These are phyloP conservation scores for Tenthredo distinguenda DNA, from an alignment of 2,888 invertebrate genomes.

Conservation along the genomic window DNA sequence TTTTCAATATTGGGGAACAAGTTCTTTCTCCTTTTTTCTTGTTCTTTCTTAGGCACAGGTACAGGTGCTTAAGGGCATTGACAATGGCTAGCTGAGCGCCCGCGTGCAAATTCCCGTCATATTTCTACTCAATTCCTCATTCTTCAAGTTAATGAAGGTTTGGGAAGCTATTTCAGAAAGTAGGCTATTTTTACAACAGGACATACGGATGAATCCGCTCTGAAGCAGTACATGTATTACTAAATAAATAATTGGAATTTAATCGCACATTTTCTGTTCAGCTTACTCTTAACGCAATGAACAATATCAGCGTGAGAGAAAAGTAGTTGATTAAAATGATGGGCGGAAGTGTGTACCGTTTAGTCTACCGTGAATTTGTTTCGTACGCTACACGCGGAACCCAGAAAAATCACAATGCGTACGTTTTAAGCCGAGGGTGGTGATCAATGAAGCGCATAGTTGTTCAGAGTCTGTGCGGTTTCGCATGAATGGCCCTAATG, in stretches of 20 bases:
- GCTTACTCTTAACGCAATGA: not conserved
- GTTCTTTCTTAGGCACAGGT: no score
- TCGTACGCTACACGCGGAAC: not conserved
- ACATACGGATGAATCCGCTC: not conserved
- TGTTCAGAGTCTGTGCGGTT: constrained; percentile 15
- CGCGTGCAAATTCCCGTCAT: no score
- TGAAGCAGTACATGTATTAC: not conserved
- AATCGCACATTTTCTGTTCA: not conserved
- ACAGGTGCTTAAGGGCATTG: no score
- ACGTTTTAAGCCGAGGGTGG: constrained; percentile 16
- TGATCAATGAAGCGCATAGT: constrained; percentile 20
- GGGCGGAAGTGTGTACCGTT: not conserved
- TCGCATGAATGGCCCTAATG: constrained; percentile 12
- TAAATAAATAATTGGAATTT: not conserved
- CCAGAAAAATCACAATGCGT: constrained; percentile 11
- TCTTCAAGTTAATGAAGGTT: no score
- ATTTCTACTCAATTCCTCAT: no score
- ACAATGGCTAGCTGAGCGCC: no score
- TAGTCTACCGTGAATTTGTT: not conserved
- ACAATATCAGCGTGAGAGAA: not conserved
- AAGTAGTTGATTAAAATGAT: not conserved
- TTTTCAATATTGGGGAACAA: no score
- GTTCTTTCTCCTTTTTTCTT: no score
- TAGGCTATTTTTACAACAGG: no score
- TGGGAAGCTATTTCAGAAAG: no score